Evolutionary conservation across 2,888 invertebrate species (phyloP).

Genomic region (Dendrolimus houi): DNA sequence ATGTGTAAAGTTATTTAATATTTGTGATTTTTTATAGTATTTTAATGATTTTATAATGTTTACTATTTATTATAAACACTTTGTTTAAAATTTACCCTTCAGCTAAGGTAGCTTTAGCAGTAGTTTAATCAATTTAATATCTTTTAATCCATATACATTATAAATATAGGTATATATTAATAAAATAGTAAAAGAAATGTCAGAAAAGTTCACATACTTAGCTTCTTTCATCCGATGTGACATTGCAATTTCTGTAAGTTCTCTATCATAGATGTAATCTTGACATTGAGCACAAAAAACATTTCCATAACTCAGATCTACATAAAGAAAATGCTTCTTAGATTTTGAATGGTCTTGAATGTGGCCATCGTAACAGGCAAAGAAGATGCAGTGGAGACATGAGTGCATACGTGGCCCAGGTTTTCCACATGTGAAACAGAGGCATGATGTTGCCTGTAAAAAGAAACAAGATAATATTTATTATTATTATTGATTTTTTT

Average conservation of each 20-base stretch:
- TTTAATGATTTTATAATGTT: too few species aligned
- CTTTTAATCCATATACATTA: too few species aligned
- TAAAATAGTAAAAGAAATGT: background rate
- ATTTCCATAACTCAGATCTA: constrained; percentile 93
- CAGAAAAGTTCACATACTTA: constrained; percentile 44
- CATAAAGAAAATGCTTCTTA: constrained; percentile 88
- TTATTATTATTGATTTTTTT: too few species aligned
- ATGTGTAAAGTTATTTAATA: too few species aligned
- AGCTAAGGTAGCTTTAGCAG: too few species aligned
- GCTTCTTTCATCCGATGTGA: constrained; percentile 74
- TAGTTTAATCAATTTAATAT: too few species aligned
- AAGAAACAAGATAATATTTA: background rate
- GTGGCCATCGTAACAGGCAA: constrained; percentile 93
- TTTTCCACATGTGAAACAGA: constrained; percentile 88
- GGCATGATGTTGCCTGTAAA: constrained; percentile 83
- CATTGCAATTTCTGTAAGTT: constrained; percentile 76
- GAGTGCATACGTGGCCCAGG: constrained; percentile 88
- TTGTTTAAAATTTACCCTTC: too few species aligned
- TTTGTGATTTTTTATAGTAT: too few species aligned
- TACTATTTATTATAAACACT: too few species aligned
- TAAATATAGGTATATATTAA: background rate
- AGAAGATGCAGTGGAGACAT: constrained; percentile 93
- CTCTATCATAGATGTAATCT: constrained; percentile 93
- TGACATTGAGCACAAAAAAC: constrained; percentile 93
- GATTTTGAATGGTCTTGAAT: constrained; percentile 90